Evolutionary conservation across 2,888 invertebrate genomes (phyloP), one percentile per base, ranked within the genome.

Genomic region (Kryphioiulus occultus): DNA sequence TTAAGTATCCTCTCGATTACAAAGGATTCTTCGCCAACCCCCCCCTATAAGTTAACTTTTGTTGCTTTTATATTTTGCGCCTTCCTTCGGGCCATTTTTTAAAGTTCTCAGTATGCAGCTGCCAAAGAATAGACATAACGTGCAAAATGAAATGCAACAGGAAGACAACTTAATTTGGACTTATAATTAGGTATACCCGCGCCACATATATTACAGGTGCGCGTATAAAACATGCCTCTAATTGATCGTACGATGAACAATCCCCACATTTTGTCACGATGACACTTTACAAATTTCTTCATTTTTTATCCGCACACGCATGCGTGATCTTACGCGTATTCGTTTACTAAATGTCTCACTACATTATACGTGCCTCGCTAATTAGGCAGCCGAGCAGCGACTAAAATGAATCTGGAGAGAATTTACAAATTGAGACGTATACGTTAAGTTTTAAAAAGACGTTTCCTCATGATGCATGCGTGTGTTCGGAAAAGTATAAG

Each of bases 111-210:
- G 19, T 85, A 19, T 85, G 85, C 85, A 85, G 85, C 85, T 39
- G 78, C 78, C 78, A 30, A 26, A 30, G 30, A 19, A 78, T 78
- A 30, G 78, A 7, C 78, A 78, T 26, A 78, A 5, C 30, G 7
- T 44, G 44, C 39, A n/a, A 39, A 68, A 68, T 68, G 68, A 3
- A 68, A 84, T 35, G 35, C 9, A 44, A 85, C 85, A 17, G 85
- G 85, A 39, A 85, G 44, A 85, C 85, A 39, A 85, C 85, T 85
- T 39, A 85, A 85, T 85, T 85, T 35, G 17, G 39, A 85, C 85
- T 39, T 12, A 26, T 85, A 85, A 85, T 85, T 85, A 85, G 85
- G n/a, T 39, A 22, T 39, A 22, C 39, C 22, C 7, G 39, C 17
- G n/a, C 85, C 26, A 1, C 10, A 26, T 26, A 30, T 22, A 30